Percentiles rank a stretch among this genome's conserved stretches.
Evolutionary conservation across 1,140 invertebrate genomes (phyloP).

Genomic region (Colletes gigas): DNA sequence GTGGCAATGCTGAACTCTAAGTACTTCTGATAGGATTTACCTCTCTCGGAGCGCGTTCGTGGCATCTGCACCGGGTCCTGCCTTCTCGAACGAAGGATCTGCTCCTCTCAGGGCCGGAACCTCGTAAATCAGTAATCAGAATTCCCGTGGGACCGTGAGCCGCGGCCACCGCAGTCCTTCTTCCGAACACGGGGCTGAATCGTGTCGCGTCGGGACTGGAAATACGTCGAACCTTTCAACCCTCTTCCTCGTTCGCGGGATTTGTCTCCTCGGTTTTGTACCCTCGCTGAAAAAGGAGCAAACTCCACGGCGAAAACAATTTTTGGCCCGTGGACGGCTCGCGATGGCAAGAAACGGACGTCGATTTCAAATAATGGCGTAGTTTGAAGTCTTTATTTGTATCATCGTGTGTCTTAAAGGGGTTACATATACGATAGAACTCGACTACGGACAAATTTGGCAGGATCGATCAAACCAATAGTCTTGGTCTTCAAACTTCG

Average conservation of each 20-base stretch:
- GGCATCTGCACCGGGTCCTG: slow-evolving; percentile 59
- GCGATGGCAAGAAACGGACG: too few species aligned
- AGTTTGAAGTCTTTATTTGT: too few species aligned
- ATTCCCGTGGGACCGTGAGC: slow-evolving; percentile 60
- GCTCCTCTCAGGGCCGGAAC: slow-evolving; percentile 65
- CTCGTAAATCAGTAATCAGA: slow-evolving; percentile 79
- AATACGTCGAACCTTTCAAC: slow-evolving; percentile 39
- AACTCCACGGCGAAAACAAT: background rate
- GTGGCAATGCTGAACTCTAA: slow-evolving; percentile 74
- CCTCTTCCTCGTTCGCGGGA: background rate
- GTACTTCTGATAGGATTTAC: slow-evolving; percentile 79
- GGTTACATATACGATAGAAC: too few species aligned
- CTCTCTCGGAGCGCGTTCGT: slow-evolving; percentile 53
- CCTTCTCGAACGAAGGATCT: slow-evolving; percentile 64
- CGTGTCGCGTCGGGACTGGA: slow-evolving; percentile 21
- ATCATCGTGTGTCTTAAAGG: too few species aligned
- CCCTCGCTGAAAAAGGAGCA: background rate
- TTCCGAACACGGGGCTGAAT: slow-evolving; percentile 17
- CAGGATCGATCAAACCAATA: too few species aligned
- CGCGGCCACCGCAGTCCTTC: slow-evolving; percentile 25
- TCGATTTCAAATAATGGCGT: too few species aligned
- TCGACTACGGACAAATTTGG: too few species aligned
- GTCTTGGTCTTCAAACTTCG: too few species aligned
- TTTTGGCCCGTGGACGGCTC: background rate
- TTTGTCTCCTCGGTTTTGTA: background rate